These are phyloP conservation scores for Agrotis segetum DNA, from an alignment of 2,888 invertebrate species.

Conservation along the genomic window DNA sequence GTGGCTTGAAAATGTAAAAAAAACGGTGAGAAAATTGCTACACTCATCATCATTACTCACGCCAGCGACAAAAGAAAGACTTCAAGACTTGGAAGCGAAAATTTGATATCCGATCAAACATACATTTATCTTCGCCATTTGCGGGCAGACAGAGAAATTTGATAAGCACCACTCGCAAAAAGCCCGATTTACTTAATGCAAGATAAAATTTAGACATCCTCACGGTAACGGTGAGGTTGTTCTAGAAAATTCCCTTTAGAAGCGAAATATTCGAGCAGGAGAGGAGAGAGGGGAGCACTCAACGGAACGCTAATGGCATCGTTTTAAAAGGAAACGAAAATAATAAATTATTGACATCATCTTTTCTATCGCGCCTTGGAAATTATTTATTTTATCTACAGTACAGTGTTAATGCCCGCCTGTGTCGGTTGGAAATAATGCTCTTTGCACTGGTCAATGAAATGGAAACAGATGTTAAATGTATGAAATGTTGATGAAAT, in stretches of 20 bases:
- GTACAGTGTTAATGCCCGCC: conserved; percentile 61
- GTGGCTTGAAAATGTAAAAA: conserved; percentile 34
- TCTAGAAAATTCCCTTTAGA: conserved; percentile 77
- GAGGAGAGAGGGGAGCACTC: conserved; percentile 77
- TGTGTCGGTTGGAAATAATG: conserved; percentile 75
- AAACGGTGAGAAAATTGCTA: conserved; percentile 41
- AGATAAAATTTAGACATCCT: conserved; percentile 79
- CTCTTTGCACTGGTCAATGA: conserved; percentile 79
- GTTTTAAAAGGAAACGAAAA: conserved; percentile 86
- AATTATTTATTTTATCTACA: conserved; percentile 80
- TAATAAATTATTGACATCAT: conserved; percentile 88
- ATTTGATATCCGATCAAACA: conserved; percentile 70
- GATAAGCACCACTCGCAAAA: conserved; percentile 74
- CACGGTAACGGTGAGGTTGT: conserved; percentile 74
- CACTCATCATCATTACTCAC: conserved; percentile 61
- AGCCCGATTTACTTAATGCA: conserved; percentile 75
- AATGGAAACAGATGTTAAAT: conserved; percentile 81
- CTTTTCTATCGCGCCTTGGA: conserved; percentile 78
- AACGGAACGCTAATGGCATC: conserved; percentile 83
- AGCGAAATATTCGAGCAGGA: conserved; percentile 78
- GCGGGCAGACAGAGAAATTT: conserved; percentile 71
- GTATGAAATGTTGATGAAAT: conserved; percentile 77
- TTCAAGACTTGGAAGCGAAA: conserved; percentile 59
- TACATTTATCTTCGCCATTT: conserved; percentile 64
- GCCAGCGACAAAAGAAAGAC: conserved; percentile 52